Evolutionary conservation across 2,797 vertebrate genomes (phyloP).

Genomic region (Cryptoprocta ferox): DNA sequence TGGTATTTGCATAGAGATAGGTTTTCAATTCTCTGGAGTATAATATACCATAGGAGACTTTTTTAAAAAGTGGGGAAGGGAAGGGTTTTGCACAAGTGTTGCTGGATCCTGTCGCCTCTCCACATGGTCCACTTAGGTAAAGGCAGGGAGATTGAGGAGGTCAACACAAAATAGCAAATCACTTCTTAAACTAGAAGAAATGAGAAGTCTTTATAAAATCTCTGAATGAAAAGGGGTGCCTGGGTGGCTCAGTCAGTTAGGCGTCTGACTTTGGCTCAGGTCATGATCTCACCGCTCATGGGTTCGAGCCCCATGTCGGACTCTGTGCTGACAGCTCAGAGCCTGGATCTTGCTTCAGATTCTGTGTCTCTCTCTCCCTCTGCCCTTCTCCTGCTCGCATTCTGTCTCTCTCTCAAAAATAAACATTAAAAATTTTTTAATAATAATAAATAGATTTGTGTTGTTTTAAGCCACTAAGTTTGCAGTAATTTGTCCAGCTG

Average conservation of each 20-base stretch:
- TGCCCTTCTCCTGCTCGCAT: too few species aligned
- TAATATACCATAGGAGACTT: not conserved
- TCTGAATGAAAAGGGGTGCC: not conserved
- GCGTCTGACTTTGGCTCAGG: too few species aligned
- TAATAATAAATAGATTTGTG: too few species aligned
- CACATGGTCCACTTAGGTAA: not conserved
- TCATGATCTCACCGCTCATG: too few species aligned
- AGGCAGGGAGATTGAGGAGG: not conserved
- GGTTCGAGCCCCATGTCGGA: too few species aligned
- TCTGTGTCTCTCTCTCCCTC: too few species aligned
- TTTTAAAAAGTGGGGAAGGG: not conserved
- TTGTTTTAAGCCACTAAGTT: not conserved
- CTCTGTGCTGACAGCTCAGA: too few species aligned
- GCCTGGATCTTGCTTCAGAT: too few species aligned
- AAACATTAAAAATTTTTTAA: too few species aligned
- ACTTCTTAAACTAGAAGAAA: not conserved
- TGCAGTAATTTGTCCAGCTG: not conserved
- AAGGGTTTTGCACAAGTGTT: not conserved
- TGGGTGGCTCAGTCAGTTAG: too few species aligned
- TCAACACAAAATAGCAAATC: not conserved
- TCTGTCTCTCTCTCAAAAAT: too few species aligned
- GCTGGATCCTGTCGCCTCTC: not conserved
- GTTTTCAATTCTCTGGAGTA: not conserved
- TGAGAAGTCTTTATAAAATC: not conserved
- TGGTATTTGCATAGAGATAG: not conserved